Base-by-base conservation (phyloP, 2,113 vertebrate genomes). In the Cervus canadensis region DNA sequence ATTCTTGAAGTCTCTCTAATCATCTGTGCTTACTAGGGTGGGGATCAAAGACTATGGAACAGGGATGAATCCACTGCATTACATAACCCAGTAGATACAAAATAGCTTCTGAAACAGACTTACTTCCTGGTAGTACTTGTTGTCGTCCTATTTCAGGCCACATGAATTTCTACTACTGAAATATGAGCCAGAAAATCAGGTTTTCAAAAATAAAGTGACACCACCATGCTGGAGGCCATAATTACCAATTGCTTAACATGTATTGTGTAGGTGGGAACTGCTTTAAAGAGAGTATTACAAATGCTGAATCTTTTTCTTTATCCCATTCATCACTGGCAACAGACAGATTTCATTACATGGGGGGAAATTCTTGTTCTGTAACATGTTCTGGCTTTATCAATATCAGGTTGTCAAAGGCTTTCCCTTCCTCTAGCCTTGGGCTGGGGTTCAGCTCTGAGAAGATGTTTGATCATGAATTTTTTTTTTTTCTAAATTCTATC, bases 131-230 rank as follows among this genome's bases (percentile, higher is more conserved):
- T 56, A 67, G 25, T 25, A 33, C 26, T 86, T 71, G n/a, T 57
- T 62, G 54, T 23, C 36, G 60, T 94, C 40, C 36, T 36, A 87
- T 83, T 89, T 89, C 19, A 90, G 62, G 25, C 14, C 84, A 84
- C 92, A 56, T 95, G 79, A 95, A 92, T 87, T 94, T 94, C 43
- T 83, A 52, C 43, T 79, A 40, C 67, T 84, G 45, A 94, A 94
- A 84, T 89, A 90, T 54, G 45, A 97, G 26, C 33, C 40, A 54
- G 52, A 57, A 97, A 92, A 90, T 26, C 54, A 91, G 92, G n/a
- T 28, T 95, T 94, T 87, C 95, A 11, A 67, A 92, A 57, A 15
- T 81, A 7, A 88, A 93, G 76, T 40, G 57, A 91, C 28, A 87
- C 26, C 21, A 48, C 5, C 8, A 23, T 81, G 3, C 28, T 71